These are phyloP conservation scores for Caenorhabditis sinica DNA, from an alignment of 2,888 invertebrate species.

Conservation along the genomic window DNA sequence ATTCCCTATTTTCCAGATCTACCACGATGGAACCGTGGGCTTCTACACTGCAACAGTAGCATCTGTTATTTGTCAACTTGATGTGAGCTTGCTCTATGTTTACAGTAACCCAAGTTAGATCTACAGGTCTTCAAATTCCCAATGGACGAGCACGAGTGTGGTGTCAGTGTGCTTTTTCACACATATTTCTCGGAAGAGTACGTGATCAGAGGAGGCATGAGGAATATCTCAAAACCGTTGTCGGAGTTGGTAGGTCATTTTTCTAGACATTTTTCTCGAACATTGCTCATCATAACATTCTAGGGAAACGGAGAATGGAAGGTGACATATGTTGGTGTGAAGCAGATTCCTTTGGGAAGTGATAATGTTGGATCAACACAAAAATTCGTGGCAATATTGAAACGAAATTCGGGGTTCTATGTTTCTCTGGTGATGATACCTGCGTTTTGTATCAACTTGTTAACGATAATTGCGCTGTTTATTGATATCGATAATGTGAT, in stretches of 20 bases:
- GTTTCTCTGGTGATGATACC: conserved; percentile 62
- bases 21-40: conserved; percentile 45
- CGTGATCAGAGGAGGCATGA: conserved; percentile 12
- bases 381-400: conserved; percentile 24
- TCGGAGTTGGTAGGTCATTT: conserved; percentile 18
- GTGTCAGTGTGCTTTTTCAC: conserved; percentile 51
- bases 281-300: neutral
- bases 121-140: conserved; percentile 40
- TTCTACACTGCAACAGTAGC: conserved; percentile 51
- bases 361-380: conserved; percentile 10
- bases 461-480: conserved; percentile 60
- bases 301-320: conserved; percentile 62
- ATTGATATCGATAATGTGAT: conserved; percentile 41
- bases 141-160: conserved; percentile 45
- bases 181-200: conserved; percentile 49
- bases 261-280: neutral
- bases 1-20: conserved; percentile 10
- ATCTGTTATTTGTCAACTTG: conserved; percentile 42
- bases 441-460: conserved; percentile 55
- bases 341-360: neutral
- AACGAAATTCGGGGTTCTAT: conserved; percentile 64
- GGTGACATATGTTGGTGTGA: conserved; percentile 46
- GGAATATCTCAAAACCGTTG: conserved; percentile 15
- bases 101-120: neutral
- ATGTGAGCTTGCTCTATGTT: neutral